Evolutionary conservation across 2,797 vertebrate genomes (phyloP).

Genomic region (Trachurus trachurus): DNA sequence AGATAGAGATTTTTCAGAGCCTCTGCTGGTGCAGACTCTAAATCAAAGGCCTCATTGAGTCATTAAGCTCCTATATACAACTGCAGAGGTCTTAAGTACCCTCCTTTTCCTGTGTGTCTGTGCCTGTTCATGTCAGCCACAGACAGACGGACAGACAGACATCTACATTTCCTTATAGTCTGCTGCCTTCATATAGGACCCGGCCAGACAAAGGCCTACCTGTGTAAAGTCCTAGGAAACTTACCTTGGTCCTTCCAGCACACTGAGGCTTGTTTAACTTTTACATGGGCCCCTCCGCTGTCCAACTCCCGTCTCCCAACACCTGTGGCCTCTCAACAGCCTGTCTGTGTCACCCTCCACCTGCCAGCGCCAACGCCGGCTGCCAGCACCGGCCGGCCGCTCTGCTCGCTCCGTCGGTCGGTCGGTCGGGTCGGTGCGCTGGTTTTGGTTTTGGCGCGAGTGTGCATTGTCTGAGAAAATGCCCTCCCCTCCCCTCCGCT

Average conservation of each 20-base stretch:
- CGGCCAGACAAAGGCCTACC: slow-evolving; percentile 76
- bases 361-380: slow-evolving; percentile 36
- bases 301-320: slow-evolving; percentile 67
- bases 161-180: slow-evolving; percentile 63
- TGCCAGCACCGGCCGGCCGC: slow-evolving; percentile 47
- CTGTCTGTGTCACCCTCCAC: slow-evolving; percentile 65
- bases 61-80: slow-evolving; percentile 23
- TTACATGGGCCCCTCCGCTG: slow-evolving; percentile 45
- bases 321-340: slow-evolving; percentile 74
- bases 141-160: slow-evolving; percentile 53
- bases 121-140: slow-evolving; percentile 36
- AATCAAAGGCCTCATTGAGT: slow-evolving; percentile 51
- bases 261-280: slow-evolving; percentile 67
- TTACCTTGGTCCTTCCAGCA: slow-evolving; percentile 71
- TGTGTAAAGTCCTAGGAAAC: slow-evolving; percentile 72
- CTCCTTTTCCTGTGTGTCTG: slow-evolving; percentile 60
- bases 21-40: neutral
- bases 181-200: slow-evolving; percentile 26
- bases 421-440: too few relatives aligned
- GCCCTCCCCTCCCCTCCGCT: slow-evolving; percentile 6
- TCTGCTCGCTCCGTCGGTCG: too few relatives aligned
- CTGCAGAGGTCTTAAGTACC: neutral
- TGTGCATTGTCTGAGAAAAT: slow-evolving; percentile 40
- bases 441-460: neutral
- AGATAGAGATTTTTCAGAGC: neutral